phyloP scores from a whole-genome alignment of 2,797 vertebrate species.

The Crocodylus rhombifer region DNA sequence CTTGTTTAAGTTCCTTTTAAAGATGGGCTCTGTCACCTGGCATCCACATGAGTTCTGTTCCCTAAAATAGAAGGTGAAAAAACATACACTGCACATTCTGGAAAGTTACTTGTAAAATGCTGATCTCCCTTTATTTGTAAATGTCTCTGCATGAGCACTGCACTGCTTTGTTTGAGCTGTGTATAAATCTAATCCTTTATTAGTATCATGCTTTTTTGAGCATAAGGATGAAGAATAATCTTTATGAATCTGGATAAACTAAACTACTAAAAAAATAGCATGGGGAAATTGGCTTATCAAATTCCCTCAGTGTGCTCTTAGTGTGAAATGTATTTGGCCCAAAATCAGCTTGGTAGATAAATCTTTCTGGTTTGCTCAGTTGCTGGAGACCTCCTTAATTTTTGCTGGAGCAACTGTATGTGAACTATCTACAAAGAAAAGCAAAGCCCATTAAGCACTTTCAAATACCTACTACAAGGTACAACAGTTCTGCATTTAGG shows the following conservation, averaged over 20 bases:
- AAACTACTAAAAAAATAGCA: slow-evolving; percentile 40
- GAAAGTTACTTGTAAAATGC: slow-evolving; percentile 15
- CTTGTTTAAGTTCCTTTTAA: slow-evolving; percentile 49
- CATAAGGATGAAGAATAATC: slow-evolving; percentile 42
- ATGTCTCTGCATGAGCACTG: background rate
- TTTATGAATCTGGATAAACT: slow-evolving; percentile 46
- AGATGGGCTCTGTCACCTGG: background rate
- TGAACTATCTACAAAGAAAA: slow-evolving; percentile 47
- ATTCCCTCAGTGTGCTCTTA: background rate
- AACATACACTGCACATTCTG: background rate
- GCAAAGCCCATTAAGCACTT: slow-evolving; percentile 38
- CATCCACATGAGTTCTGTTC: background rate
- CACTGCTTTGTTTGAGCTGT: background rate
- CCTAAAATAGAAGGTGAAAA: slow-evolving; percentile 12
- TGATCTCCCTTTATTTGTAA: background rate
- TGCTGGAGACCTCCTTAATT: slow-evolving; percentile 33
- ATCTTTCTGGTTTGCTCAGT: slow-evolving; percentile 41
- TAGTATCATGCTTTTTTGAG: background rate
- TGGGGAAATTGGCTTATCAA: slow-evolving; percentile 22
- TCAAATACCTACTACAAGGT: slow-evolving; percentile 3
- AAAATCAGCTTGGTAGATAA: slow-evolving; percentile 45
- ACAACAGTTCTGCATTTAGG: slow-evolving; percentile 10
- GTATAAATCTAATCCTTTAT: slow-evolving; percentile 33
- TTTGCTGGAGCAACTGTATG: slow-evolving; percentile 9
- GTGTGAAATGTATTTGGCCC: slow-evolving; percentile 50